Conservation (phyloP, 2,888 invertebrate species). For the Pseudolycoriella hygida region DNA sequence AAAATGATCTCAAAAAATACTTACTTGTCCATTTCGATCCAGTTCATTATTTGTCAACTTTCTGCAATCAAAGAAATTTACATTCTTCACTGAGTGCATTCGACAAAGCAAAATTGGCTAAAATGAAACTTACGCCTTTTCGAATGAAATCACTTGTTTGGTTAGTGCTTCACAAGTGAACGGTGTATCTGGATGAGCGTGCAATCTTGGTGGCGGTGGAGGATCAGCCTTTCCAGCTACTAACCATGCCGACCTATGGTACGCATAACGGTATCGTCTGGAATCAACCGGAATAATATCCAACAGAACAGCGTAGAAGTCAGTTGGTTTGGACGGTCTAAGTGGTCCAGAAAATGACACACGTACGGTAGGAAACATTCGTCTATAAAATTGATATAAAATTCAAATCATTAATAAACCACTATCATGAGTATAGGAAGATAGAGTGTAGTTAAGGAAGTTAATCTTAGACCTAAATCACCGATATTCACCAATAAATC, state of each 20-base stretch:
- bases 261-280: slow-evolving; percentile 92
- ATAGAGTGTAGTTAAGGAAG: no score
- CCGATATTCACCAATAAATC: no score
- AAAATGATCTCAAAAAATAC: slow-evolving; percentile 19
- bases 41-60: slow-evolving; percentile 97
- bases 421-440: no score
- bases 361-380: slow-evolving; percentile 96
- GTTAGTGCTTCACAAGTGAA: slow-evolving; percentile 87
- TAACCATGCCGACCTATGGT: slow-evolving; percentile 95
- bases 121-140: slow-evolving; percentile 47
- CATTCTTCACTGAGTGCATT: no score
- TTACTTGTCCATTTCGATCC: slow-evolving; percentile 88
- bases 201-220: slow-evolving; percentile 80
- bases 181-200: slow-evolving; percentile 93
- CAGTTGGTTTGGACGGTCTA: slow-evolving; percentile 48
- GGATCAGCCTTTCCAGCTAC: slow-evolving; percentile 98
- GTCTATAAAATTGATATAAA: slow-evolving; percentile 48
- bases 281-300: slow-evolving; percentile 96
- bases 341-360: slow-evolving; percentile 68
- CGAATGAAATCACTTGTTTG: slow-evolving; percentile 94
- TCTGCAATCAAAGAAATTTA: slow-evolving; percentile 10
- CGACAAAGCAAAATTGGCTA: no score
- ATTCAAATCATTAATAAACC: no score
- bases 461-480: no score
- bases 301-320: slow-evolving; percentile 74